phyloP scores from a whole-genome alignment of 2,888 invertebrate species.

The Matsumyia berberina region DNA sequence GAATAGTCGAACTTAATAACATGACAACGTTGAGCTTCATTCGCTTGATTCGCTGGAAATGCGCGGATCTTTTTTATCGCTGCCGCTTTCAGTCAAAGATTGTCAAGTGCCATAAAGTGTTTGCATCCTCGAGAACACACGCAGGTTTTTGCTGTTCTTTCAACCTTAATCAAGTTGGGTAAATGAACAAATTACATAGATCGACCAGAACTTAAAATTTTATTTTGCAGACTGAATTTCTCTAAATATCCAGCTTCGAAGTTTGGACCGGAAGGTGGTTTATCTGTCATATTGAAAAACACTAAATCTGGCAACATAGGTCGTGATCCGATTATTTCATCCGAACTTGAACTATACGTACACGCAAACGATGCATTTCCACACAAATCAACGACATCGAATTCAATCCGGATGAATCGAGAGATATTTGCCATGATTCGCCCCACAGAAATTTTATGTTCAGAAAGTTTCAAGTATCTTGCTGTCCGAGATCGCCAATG shows the following conservation, averaged over 20 bases:
- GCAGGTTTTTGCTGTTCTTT: conserved; percentile 87
- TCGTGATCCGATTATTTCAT: conserved; percentile 78
- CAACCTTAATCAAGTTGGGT: conserved; percentile 84
- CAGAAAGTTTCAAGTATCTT: conserved; percentile 80
- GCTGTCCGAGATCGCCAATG: conserved; percentile 85
- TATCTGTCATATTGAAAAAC: conserved; percentile 81
- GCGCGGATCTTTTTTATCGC: conserved; percentile 85
- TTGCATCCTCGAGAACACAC: conserved; percentile 85
- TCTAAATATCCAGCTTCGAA: conserved; percentile 75
- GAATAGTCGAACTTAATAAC: conserved; percentile 79
- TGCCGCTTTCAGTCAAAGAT: conserved; percentile 84
- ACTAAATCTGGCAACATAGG: conserved; percentile 78
- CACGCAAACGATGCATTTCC: conserved; percentile 81
- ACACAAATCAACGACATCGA: conserved; percentile 79
- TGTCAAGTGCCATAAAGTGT: conserved; percentile 85
- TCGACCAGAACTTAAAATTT: neutral
- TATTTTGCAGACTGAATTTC: conserved; percentile 25
- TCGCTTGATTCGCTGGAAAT: conserved; percentile 85
- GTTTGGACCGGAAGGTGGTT: conserved; percentile 80
- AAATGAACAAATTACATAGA: neutral
- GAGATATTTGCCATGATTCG: conserved; percentile 81
- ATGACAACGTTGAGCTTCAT: conserved; percentile 84
- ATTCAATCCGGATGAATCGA: conserved; percentile 80
- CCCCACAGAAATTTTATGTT: conserved; percentile 81
- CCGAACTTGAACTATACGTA: conserved; percentile 81